These are phyloP conservation scores for Whitmania pigra DNA, from an alignment of 1,140 invertebrate genomes.

Conservation along the genomic window DNA sequence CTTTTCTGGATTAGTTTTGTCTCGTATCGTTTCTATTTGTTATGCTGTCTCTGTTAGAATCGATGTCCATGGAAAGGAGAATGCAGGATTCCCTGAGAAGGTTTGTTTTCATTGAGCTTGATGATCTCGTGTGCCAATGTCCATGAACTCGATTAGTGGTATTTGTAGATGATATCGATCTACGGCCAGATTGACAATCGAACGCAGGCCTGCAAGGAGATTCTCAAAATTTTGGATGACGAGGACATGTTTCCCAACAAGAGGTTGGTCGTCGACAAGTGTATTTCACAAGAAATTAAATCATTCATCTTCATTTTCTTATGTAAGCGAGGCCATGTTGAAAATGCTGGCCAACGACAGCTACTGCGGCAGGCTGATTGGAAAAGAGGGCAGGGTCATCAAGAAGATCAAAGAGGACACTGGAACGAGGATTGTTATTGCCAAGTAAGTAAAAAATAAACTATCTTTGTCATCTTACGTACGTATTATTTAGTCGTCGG, in stretches of 20 bases:
- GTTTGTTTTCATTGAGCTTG: constrained; percentile 25
- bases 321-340: constrained; percentile 68
- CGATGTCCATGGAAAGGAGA: constrained; percentile 85
- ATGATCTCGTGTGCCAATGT: neutral
- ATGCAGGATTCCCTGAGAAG: constrained; percentile 78
- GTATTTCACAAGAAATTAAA: too few relatives aligned
- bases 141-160: neutral
- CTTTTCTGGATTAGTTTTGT: too few relatives aligned
- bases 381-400: constrained; percentile 83
- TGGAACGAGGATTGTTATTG: constrained; percentile 89
- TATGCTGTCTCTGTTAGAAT: constrained; percentile 47
- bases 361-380: constrained; percentile 90
- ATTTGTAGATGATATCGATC: constrained; percentile 69
- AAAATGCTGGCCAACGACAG: constrained; percentile 95
- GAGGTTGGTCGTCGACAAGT: neutral
- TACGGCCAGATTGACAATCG: constrained; percentile 93
- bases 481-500: too few relatives aligned
- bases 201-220: constrained; percentile 85
- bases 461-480: neutral
- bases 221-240: constrained; percentile 91
- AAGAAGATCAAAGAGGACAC: constrained; percentile 97
- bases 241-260: constrained; percentile 65
- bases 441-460: constrained; percentile 47
- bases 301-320: neutral
- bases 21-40: too few relatives aligned